phyloP scores from a whole-genome alignment of 2,113 vertebrate species.

The Pluvialis apricaria region DNA sequence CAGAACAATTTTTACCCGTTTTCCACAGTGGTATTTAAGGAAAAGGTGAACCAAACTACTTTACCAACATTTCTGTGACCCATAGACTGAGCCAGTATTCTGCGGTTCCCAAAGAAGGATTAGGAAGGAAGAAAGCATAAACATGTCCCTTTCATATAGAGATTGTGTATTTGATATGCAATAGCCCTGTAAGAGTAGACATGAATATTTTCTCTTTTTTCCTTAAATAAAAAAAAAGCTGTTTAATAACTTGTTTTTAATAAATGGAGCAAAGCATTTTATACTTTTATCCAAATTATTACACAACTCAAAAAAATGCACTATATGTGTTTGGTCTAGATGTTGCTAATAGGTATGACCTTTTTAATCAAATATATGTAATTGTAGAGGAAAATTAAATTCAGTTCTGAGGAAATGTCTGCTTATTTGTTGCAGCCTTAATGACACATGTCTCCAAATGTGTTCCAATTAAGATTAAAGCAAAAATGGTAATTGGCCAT shows the following conservation, averaged over 20 bases:
- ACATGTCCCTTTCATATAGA: background rate
- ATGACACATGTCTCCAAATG: slow-evolving; percentile 50
- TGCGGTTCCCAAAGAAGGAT: background rate
- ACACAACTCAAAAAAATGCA: background rate
- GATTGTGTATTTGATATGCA: background rate
- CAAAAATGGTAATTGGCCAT: slow-evolving; percentile 63
- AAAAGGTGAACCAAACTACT: background rate
- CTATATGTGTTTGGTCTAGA: background rate
- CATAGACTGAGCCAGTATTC: background rate
- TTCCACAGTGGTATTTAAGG: background rate
- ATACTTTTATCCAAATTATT: background rate
- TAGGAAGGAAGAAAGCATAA: background rate
- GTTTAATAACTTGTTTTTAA: background rate
- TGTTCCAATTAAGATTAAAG: slow-evolving; percentile 64
- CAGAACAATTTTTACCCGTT: background rate
- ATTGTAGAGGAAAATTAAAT: slow-evolving; percentile 42
- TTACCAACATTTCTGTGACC: background rate
- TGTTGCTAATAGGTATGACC: background rate
- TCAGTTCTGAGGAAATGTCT: slow-evolving; percentile 21
- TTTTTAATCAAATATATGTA: slow-evolving; percentile 31
- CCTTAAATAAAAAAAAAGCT: background rate
- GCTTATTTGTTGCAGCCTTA: slow-evolving; percentile 45
- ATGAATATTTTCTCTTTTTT: background rate
- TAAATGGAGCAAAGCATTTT: background rate
- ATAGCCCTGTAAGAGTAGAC: background rate